A percentile compares a stretch with the other conserved stretches of the same genome.
Evolutionary conservation across 2,797 vertebrate species (phyloP).

Genomic region (Poecilia gillii): DNA sequence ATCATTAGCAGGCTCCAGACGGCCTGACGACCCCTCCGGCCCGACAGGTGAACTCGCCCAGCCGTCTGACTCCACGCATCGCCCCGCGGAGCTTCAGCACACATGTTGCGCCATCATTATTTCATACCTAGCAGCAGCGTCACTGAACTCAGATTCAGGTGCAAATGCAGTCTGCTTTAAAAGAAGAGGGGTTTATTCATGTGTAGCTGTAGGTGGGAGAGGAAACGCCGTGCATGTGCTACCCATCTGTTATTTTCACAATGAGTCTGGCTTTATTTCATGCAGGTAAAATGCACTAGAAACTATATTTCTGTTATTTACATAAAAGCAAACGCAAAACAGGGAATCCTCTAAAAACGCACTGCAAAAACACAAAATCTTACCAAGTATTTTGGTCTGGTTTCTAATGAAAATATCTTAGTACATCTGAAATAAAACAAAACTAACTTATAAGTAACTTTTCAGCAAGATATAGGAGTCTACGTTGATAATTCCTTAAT

Average conservation of each 20-base stretch:
- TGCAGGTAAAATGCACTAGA: neutral
- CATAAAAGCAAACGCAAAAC: neutral
- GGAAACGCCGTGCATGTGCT: slow-evolving; percentile 11
- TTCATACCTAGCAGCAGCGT: slow-evolving; percentile 69
- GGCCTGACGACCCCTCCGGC: slow-evolving; percentile 60
- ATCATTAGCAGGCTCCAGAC: slow-evolving; percentile 74
- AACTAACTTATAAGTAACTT: too few relatives aligned
- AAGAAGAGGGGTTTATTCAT: neutral
- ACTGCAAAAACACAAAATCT: too few relatives aligned
- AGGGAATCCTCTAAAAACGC: neutral
- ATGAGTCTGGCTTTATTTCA: slow-evolving; percentile 4
- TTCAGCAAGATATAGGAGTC: too few relatives aligned
- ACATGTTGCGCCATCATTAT: slow-evolving; percentile 72
- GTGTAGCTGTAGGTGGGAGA: slow-evolving; percentile 25
- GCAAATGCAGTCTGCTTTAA: slow-evolving; percentile 45
- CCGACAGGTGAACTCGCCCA: slow-evolving; percentile 68
- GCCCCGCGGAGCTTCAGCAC: slow-evolving; percentile 62
- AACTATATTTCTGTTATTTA: neutral
- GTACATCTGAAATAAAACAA: too few relatives aligned
- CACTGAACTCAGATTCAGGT: slow-evolving; percentile 51
- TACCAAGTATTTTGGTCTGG: too few relatives aligned
- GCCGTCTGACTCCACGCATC: slow-evolving; percentile 63
- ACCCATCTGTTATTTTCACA: slow-evolving; percentile 38
- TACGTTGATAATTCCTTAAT: too few relatives aligned
- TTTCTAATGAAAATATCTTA: too few relatives aligned